Evolutionary conservation across 2,888 invertebrate genomes (phyloP), one percentile per base, ranked within the genome.

Genomic region (Pollenia angustigena): DNA sequence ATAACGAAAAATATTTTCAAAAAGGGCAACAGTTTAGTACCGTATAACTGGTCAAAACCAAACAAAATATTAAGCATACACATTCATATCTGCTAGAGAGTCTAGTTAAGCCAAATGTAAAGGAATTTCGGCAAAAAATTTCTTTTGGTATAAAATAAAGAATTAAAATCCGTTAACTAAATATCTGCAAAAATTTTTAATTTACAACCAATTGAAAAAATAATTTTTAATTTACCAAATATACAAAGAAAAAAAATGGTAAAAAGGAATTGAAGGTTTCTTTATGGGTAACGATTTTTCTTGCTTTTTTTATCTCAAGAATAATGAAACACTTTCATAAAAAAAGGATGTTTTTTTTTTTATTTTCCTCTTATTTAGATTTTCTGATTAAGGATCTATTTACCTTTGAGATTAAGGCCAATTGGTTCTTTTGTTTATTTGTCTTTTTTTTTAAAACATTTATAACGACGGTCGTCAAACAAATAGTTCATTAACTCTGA

Each of bases 301-400:
- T 14, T 14, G 56, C 0, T 18, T 23, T 2, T 23, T 9, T 23
- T 58, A 58, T 12, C 1, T 14, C 11, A 2, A 11, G n/a, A 56
- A 4, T 56, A 56, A 18, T 54, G 10, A 11, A 18, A 18, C 11
- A 18, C 54, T 54, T 18, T 54, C 10, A 54, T n/a, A 52, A n/a
- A 52, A 52, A 54, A 54, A 18, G 11, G 4, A 14, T 8, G 14
- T 52, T 18, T 56, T 54, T 32, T 52, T 18, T 56, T 54, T 32
- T 2, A 12, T 12, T 58, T 58, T 58, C n/a, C 14, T 62, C 42
- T 42, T n/a, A 1, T n/a, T 42, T 58, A 66, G 23, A 48, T 7
- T 52, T 69, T 69, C n/a, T 48, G 10, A 7, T 52, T 40, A n/a
- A 40, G 69, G 52, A 69, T 69, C 40, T 40, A 10, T 69, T 69